Evolutionary conservation across 2,113 vertebrate species (phyloP).

Genomic region (Tupaia chinensis): DNA sequence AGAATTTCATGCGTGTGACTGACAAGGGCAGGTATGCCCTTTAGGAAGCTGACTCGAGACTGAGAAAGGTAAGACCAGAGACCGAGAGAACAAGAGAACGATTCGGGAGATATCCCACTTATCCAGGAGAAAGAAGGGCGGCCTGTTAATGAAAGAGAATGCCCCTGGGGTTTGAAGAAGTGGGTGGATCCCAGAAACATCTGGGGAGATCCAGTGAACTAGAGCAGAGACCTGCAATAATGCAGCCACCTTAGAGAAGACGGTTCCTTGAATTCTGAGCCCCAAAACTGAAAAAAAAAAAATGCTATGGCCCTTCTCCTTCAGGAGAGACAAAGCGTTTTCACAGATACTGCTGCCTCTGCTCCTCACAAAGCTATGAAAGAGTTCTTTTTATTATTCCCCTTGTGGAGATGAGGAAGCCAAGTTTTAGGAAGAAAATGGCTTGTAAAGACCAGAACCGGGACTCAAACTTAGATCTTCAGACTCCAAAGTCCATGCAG

Average conservation of each 20-base stretch:
- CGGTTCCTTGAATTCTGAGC: background rate
- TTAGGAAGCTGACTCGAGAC: background rate
- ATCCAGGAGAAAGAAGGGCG: background rate
- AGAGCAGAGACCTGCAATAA: background rate
- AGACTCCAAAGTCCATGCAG: background rate
- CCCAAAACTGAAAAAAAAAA: background rate
- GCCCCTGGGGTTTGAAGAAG: background rate
- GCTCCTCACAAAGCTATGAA: background rate
- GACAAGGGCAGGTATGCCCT: background rate
- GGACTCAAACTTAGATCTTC: background rate
- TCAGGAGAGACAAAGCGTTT: background rate
- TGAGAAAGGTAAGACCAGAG: background rate
- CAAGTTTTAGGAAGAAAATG: background rate
- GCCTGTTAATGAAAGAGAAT: background rate
- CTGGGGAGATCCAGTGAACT: background rate
- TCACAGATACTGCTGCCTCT: background rate
- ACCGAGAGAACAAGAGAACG: background rate
- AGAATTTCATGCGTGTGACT: background rate
- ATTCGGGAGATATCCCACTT: background rate
- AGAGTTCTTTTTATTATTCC: background rate
- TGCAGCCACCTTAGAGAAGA: background rate
- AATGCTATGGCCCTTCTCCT: background rate
- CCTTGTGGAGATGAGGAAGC: background rate
- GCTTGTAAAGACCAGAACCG: background rate
- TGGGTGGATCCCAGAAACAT: background rate